Evolutionary conservation across 2,888 invertebrate species (phyloP).

Genomic region (Agrypnus murinus): DNA sequence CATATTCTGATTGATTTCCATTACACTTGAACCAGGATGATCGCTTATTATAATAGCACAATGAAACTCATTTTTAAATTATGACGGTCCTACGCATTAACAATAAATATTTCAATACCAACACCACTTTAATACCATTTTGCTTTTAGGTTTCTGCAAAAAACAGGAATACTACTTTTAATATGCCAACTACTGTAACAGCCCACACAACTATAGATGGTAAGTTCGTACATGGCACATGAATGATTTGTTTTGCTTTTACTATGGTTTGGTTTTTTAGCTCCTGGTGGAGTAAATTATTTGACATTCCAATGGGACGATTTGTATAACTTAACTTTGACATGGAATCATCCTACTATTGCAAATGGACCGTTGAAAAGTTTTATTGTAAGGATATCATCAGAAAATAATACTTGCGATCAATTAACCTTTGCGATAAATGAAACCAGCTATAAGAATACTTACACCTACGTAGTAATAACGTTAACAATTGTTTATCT

Average conservation of each 20-base stretch:
- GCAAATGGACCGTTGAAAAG: conserved; percentile 41
- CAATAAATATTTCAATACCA: no score
- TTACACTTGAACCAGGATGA: no score
- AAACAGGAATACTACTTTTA: conserved; percentile 18
- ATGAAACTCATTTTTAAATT: no score
- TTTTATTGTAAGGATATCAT: conserved; percentile 26
- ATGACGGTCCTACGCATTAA: no score
- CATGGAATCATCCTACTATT: conserved; percentile 62
- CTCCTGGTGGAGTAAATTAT: conserved; percentile 56
- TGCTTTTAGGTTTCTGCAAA: conserved; percentile 34
- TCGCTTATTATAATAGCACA: no score
- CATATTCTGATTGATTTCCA: no score
- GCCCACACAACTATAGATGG: neutral
- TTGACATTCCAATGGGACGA: conserved; percentile 56
- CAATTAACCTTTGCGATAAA: neutral
- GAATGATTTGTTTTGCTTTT: neutral
- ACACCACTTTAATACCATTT: no score
- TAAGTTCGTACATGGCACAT: no score
- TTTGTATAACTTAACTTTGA: conserved; percentile 58
- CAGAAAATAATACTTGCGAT: conserved; percentile 11
- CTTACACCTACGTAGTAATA: conserved; percentile 42
- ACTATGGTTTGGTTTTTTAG: no score
- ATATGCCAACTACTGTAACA: neutral
- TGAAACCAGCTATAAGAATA: conserved; percentile 47
- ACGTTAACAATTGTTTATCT: neutral